phyloP scores from a whole-genome alignment of 2,888 invertebrate genomes.

The Meta bourneti region DNA sequence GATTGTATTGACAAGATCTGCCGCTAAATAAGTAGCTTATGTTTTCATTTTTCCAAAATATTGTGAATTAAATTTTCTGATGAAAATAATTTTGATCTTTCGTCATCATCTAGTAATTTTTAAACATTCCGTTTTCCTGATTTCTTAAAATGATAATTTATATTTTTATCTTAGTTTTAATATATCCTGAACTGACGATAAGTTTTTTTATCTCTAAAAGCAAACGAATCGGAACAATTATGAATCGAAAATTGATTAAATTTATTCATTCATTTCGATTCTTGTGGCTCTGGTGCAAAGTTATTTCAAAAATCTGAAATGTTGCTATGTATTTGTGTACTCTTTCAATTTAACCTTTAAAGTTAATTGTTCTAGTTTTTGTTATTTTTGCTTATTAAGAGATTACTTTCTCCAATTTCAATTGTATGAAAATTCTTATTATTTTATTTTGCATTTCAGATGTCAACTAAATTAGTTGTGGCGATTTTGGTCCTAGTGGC shows the following conservation, averaged over 20 bases:
- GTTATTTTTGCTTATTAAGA: background rate
- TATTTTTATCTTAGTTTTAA: too few relatives aligned
- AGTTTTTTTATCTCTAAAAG: background rate
- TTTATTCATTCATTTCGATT: background rate
- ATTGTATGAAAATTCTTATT: background rate
- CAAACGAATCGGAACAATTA: too few relatives aligned
- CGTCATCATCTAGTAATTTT: too few relatives aligned
- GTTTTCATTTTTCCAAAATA: too few relatives aligned
- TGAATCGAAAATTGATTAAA: background rate
- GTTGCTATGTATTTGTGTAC: background rate
- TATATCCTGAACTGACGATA: too few relatives aligned
- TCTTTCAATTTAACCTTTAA: background rate
- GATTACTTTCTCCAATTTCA: background rate
- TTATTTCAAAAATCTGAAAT: background rate
- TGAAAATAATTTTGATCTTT: too few relatives aligned
- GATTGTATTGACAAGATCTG: too few relatives aligned
- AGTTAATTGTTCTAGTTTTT: background rate
- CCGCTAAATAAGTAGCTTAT: too few relatives aligned
- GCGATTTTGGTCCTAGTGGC: slow-evolving; percentile 37
- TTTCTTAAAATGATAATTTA: too few relatives aligned
- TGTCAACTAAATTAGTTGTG: slow-evolving; percentile 34
- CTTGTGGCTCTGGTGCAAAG: background rate
- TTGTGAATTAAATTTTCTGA: too few relatives aligned
- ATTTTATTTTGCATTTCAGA: slow-evolving; percentile 25
- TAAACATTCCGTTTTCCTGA: too few relatives aligned